A percentile compares a stretch with the other conserved stretches of the same genome.
These are phyloP conservation scores for Halocynthia aurantium DNA, from an alignment of 23 tunicate genomes.

Conservation along the genomic window DNA sequence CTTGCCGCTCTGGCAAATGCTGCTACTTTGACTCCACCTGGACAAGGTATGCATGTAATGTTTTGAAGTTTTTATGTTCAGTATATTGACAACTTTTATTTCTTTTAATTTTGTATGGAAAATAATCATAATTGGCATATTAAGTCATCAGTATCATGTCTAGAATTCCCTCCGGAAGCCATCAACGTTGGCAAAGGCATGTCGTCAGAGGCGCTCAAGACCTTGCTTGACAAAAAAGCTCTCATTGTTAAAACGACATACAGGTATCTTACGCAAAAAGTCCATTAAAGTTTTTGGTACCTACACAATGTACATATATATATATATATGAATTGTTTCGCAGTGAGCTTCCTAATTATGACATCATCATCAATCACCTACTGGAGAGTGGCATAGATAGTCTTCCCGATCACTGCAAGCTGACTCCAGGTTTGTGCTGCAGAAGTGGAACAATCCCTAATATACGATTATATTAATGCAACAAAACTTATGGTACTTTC, in stretches of 20 bases:
- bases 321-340: background rate
- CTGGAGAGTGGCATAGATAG: conserved; percentile 77
- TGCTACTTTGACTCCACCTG: conserved; percentile 74
- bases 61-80: background rate
- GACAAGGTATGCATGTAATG: conserved; percentile 43
- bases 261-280: conserved; percentile 21
- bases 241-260: conserved; percentile 71
- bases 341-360: conserved; percentile 97
- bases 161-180: conserved; percentile 61
- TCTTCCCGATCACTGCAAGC: conserved; percentile 72
- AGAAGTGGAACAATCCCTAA: background rate
- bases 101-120: background rate
- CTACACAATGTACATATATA: background rate
- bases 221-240: conserved; percentile 67
- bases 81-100: background rate
- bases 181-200: conserved; percentile 47
- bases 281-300: background rate
- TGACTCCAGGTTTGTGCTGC: conserved; percentile 70
- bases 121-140: background rate
- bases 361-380: conserved; percentile 43
- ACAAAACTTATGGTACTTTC: background rate
- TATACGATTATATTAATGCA: background rate
- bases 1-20: conserved; percentile 89
- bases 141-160: background rate
- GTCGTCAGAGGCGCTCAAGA: conserved; percentile 40